Conservation (phyloP, 2,888 invertebrate genomes). For the Macroteleia sp. region DNA sequence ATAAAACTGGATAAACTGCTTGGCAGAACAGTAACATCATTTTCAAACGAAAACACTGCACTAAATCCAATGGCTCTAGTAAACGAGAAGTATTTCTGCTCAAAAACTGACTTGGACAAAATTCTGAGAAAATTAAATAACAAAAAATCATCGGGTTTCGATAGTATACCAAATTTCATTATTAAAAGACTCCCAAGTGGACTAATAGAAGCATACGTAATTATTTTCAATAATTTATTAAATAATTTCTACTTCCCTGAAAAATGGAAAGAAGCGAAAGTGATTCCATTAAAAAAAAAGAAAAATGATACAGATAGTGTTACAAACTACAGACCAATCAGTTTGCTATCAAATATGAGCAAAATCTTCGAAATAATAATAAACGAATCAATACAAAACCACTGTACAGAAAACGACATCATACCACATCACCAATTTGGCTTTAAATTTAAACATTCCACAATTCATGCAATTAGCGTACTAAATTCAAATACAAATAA, state of each 20-base stretch:
- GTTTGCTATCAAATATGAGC: neutral
- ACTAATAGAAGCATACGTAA: too few relatives aligned
- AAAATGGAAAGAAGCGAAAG: conserved; percentile 1
- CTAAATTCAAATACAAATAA: neutral
- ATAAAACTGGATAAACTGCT: neutral
- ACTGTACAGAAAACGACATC: neutral
- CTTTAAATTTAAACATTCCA: neutral
- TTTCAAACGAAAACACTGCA: neutral
- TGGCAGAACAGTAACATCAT: neutral
- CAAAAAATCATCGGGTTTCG: conserved; percentile 58
- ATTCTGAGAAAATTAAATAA: conserved; percentile 16
- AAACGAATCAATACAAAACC: neutral
- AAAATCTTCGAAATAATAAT: neutral
- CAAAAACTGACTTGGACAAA: too few relatives aligned
- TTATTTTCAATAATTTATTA: neutral
- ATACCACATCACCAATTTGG: neutral
- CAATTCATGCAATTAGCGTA: neutral
- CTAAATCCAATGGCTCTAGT: neutral
- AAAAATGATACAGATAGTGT: too few relatives aligned
- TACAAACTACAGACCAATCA: neutral
- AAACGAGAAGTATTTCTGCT: conserved; percentile 14
- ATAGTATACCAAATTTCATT: conserved; percentile 45
- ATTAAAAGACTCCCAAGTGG: too few relatives aligned
- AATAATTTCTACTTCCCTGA: conserved; percentile 4
- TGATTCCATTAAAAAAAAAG: conserved; percentile 20